Evolutionary conservation across 2,888 invertebrate species (phyloP).

Genomic region (Drosophila melanocephala): DNA sequence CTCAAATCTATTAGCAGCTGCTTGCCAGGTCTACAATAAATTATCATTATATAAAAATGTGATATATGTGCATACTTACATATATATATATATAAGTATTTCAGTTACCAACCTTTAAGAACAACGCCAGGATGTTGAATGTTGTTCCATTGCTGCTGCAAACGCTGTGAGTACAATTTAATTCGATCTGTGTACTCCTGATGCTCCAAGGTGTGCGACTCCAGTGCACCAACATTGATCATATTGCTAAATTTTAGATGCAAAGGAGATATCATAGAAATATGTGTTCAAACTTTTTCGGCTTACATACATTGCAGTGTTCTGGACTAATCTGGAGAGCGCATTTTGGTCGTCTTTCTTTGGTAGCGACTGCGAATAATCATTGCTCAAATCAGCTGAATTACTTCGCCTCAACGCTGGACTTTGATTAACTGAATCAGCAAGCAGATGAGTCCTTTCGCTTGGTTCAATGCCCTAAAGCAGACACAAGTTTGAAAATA

Average conservation of each 20-base stretch:
- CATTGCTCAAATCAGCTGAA: constrained; percentile 89
- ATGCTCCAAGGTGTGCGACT: constrained; percentile 94
- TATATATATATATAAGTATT: not conserved
- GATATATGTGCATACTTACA: no score
- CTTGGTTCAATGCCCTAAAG: constrained; percentile 86
- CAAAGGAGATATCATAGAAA: not conserved
- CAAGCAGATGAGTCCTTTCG: constrained; percentile 92
- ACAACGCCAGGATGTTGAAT: constrained; percentile 81
- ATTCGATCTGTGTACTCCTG: constrained; percentile 94
- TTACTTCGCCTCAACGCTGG: constrained; percentile 90
- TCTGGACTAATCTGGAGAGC: constrained; percentile 94
- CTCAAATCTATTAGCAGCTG: not conserved
- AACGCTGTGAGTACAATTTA: constrained; percentile 88
- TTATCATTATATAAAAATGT: no score
- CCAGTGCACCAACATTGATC: constrained; percentile 96
- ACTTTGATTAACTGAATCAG: constrained; percentile 91
- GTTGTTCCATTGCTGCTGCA: constrained; percentile 86
- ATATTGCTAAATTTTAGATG: constrained; percentile 89
- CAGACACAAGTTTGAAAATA: not conserved
- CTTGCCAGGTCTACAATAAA: not conserved
- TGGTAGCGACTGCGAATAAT: constrained; percentile 88
- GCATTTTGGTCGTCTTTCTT: constrained; percentile 97
- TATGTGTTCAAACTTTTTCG: not conserved
- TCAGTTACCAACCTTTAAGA: constrained; percentile 71
- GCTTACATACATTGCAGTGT: constrained; percentile 92